Conservation (phyloP, 2,888 invertebrate genomes). For the Strigamia crassipes region DNA sequence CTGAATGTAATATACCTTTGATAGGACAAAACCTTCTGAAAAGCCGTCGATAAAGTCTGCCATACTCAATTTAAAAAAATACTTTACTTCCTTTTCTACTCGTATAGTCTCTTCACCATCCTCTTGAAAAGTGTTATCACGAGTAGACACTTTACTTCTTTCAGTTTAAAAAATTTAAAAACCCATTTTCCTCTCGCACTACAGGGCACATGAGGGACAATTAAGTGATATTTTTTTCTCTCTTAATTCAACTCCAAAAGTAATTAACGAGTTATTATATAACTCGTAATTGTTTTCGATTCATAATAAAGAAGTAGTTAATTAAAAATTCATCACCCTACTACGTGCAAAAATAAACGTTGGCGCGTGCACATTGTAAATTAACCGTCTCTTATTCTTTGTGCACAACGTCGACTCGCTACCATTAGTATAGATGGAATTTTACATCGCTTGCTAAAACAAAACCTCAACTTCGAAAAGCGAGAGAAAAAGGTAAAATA, state of each 20-base stretch:
- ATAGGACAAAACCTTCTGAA: neutral
- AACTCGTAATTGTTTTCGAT: slow-evolving; percentile 42
- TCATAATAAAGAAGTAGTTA: slow-evolving; percentile 38
- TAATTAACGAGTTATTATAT: slow-evolving; percentile 42
- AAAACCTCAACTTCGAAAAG: slow-evolving; percentile 19
- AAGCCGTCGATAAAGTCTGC: neutral
- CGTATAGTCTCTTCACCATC: neutral
- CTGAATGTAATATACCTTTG: neutral
- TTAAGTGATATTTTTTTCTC: slow-evolving; percentile 29
- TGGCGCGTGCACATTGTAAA: slow-evolving; percentile 37
- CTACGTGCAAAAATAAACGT: slow-evolving; percentile 40
- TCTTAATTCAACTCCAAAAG: slow-evolving; percentile 42
- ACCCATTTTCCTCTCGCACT: slow-evolving; percentile 34
- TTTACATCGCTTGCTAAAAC: slow-evolving; percentile 10
- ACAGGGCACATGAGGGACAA: slow-evolving; percentile 38
- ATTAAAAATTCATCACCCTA: slow-evolving; percentile 40
- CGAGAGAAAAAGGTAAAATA: slow-evolving; percentile 37
- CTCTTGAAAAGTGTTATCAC: slow-evolving; percentile 12
- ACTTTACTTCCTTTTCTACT: neutral
- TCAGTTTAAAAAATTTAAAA: slow-evolving; percentile 32
- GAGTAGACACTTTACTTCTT: slow-evolving; percentile 29
- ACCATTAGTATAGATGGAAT: slow-evolving; percentile 12
- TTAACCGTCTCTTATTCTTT: slow-evolving; percentile 24
- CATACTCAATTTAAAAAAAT: neutral
- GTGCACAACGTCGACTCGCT: slow-evolving; percentile 12